Evolutionary conservation across 2,888 invertebrate genomes (phyloP).

Genomic region (Melieria picta): DNA sequence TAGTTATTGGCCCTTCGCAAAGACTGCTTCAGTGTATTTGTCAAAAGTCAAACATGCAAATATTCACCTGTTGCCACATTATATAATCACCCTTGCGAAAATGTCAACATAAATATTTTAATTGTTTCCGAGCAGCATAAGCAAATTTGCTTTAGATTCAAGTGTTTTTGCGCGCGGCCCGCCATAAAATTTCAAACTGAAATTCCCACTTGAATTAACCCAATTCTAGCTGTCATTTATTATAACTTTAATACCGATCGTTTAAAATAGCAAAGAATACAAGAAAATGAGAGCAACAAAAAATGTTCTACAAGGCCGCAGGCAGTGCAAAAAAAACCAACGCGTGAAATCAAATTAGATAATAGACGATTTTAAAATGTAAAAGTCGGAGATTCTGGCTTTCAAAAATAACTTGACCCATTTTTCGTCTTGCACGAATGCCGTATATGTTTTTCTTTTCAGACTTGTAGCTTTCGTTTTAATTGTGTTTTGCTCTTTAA

Average conservation of each 20-base stretch:
- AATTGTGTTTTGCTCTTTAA: background rate
- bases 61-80: no score
- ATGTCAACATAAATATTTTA: no score
- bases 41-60: no score
- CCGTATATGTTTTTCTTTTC: conserved; percentile 2
- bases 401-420: conserved; percentile 23
- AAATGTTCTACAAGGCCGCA: background rate
- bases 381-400: background rate
- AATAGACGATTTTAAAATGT: background rate
- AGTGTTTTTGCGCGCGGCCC: no score
- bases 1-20: no score
- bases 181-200: background rate
- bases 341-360: background rate
- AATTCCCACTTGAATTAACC: background rate
- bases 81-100: no score
- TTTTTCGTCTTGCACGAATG: conserved; percentile 6
- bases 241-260: background rate
- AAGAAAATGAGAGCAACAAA: background rate
- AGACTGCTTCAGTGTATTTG: no score
- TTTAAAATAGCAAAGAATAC: no score
- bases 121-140: no score
- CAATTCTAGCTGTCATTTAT: background rate
- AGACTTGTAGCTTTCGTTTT: background rate
- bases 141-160: no score
- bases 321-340: background rate